phyloP scores from a whole-genome alignment of 1,140 invertebrate genomes.

The Triops cancriformis region DNA sequence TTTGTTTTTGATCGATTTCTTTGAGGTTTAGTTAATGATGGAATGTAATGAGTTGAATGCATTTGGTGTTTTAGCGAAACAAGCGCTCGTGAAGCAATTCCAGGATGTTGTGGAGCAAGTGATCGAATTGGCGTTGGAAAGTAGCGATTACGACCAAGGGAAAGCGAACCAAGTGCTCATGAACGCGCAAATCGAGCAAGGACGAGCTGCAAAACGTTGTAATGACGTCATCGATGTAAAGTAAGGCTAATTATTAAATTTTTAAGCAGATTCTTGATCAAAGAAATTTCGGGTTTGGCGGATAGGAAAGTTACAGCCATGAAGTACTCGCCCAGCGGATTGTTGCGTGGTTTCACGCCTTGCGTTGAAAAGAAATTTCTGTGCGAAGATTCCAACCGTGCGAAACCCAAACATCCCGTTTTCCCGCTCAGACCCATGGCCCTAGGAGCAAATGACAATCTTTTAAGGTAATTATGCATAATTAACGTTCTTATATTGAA shows the following conservation, averaged over 20 bases:
- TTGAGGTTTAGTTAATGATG: not conserved
- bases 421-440: not conserved
- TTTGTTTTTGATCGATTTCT: slow-evolving; percentile 16
- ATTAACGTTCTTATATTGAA: no score
- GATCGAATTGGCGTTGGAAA: slow-evolving; percentile 73
- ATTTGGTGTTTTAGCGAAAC: slow-evolving; percentile 54
- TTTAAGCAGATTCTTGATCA: no score
- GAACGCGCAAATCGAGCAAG: not conserved
- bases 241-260: no score
- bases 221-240: no score
- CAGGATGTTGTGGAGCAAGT: slow-evolving; percentile 65
- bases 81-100: slow-evolving; percentile 61
- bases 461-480: not conserved
- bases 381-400: not conserved
- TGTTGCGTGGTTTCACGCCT: not conserved
- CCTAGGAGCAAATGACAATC: not conserved
- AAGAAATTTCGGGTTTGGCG: not conserved
- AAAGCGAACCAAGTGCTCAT: not conserved
- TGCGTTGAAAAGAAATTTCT: not conserved
- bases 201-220: no score
- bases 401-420: not conserved
- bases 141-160: slow-evolving; percentile 64
- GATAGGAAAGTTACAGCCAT: not conserved
- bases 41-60: no score
- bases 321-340: not conserved